Conservation (phyloP, 1,140 invertebrate genomes). For the Sycobia sp. region DNA sequence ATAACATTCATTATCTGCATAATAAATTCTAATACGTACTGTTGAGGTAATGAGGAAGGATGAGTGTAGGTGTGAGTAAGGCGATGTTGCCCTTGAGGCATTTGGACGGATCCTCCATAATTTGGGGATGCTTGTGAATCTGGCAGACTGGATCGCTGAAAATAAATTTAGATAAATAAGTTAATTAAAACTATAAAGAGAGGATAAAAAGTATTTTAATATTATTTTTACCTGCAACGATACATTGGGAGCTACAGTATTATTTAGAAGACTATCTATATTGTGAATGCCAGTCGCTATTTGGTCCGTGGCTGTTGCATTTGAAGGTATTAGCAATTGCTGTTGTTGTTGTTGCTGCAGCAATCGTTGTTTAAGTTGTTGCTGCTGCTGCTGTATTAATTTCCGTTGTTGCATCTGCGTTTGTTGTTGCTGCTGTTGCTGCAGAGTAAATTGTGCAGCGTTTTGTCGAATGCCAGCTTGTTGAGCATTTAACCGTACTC, state of each 20-base stretch:
- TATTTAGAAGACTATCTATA: slow-evolving; percentile 78
- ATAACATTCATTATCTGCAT: not conserved
- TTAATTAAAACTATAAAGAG: slow-evolving; percentile 29
- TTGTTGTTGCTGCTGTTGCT: slow-evolving; percentile 57
- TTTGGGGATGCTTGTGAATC: slow-evolving; percentile 75
- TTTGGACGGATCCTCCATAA: slow-evolving; percentile 64
- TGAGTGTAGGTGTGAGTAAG: slow-evolving; percentile 59
- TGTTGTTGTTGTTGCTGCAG: slow-evolving; percentile 75
- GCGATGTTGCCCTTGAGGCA: slow-evolving; percentile 59
- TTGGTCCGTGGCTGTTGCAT: slow-evolving; percentile 68
- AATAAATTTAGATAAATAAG: slow-evolving; percentile 24
- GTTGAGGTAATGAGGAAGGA: slow-evolving; percentile 57
- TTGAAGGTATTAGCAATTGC: slow-evolving; percentile 70
- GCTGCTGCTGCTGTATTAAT: slow-evolving; percentile 56
- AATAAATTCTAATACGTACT: slow-evolving; percentile 44
- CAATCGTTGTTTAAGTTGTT: slow-evolving; percentile 65
- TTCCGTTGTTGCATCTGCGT: slow-evolving; percentile 48
- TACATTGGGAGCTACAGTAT: slow-evolving; percentile 81
- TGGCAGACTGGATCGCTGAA: slow-evolving; percentile 70
- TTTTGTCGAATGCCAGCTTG: slow-evolving; percentile 47
- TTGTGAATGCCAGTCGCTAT: slow-evolving; percentile 71
- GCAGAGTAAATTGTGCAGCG: slow-evolving; percentile 50
- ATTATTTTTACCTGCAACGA: slow-evolving; percentile 65
- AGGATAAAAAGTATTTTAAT: not conserved
- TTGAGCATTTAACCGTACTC: slow-evolving; percentile 54